phyloP scores from a whole-genome alignment of 1,140 invertebrate species.

The Drosophila obscura region DNA sequence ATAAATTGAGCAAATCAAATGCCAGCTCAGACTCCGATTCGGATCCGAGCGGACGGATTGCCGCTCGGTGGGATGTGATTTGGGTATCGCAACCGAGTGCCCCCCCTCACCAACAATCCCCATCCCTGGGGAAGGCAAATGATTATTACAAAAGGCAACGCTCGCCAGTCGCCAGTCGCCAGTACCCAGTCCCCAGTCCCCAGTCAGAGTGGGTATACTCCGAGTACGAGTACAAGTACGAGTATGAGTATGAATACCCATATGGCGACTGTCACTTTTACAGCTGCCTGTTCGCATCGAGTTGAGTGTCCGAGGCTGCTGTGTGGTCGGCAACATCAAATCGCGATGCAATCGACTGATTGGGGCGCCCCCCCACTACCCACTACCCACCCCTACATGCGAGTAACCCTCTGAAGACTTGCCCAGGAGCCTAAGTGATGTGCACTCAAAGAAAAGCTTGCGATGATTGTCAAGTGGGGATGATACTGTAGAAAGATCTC shows the following conservation, averaged over 20 bases:
- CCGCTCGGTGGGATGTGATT: constrained; percentile 55
- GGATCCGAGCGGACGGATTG: constrained; percentile 48
- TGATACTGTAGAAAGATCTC: too few species aligned
- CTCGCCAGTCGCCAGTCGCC: too few species aligned
- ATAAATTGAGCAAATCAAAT: constrained; percentile 82
- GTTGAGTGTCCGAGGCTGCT: not conserved
- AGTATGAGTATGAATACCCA: too few species aligned
- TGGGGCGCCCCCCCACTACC: not conserved
- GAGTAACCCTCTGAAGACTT: too few species aligned
- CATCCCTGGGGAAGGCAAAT: constrained; percentile 23
- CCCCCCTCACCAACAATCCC: not conserved
- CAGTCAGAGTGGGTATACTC: too few species aligned
- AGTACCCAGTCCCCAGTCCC: too few species aligned
- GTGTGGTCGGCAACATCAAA: constrained; percentile 29
- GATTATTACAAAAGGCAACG: constrained; percentile 16
- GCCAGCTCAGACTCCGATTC: constrained; percentile 34
- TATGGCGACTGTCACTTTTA: not conserved
- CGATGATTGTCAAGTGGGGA: too few species aligned
- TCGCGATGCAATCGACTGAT: constrained; percentile 5
- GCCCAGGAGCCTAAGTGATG: too few species aligned
- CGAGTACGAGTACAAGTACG: too few species aligned
- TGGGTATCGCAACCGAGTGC: constrained; percentile 39
- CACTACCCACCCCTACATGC: too few species aligned
- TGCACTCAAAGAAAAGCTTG: too few species aligned
- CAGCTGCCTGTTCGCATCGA: not conserved